Evolutionary conservation across 2,113 vertebrate genomes (phyloP), one percentile per base, ranked within the genome.

Genomic region (Cyprinus carpio): DNA sequence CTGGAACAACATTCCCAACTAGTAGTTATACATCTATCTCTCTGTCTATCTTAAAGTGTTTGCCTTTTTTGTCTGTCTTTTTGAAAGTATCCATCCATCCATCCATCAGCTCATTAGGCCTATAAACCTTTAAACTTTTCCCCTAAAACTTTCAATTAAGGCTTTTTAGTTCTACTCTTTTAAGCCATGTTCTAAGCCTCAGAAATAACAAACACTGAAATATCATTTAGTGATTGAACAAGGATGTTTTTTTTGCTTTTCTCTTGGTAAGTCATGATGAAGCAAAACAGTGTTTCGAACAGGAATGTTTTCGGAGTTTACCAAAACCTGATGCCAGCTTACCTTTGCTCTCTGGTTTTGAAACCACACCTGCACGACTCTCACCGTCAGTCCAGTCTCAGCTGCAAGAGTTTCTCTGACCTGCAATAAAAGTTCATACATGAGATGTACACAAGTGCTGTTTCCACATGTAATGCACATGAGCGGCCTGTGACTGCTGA

Each of bases 331-430:
- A 29, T 4, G 20, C 62, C 20, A 82, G 20, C 93, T 91, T 83
- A 97, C 96, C 96, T 97, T 97, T 83, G 96, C 96, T 91, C 96
- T 94, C 89, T 97, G 96, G 88, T 97, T 97, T 91, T 97, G 96
- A 92, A 97, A 97, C 96, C 96, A 97, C 71, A 97, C 96, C 87
- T 97, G 96, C 0, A 97, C 96, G 71, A 97, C 96, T 6, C 96
- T 92, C 34, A 97, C 96, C 0, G 96, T 97, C 88, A 97, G 90
- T 20, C 96, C 96, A 0, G 96, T 97, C 91, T 97, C 96, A 0
- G 96, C 96, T 27, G 96, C 96, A 88, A 97, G 91, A 0, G 96
- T 96, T 92, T 97, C 96, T 87, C 96, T 94, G 58, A 97, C 96
- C 96, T 97, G 83, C 37, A 58, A 13, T 18, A 54, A 64, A 40